Evolutionary conservation across 1,140 invertebrate genomes (phyloP).

Genomic region (Macrotrachela quadricornifera): DNA sequence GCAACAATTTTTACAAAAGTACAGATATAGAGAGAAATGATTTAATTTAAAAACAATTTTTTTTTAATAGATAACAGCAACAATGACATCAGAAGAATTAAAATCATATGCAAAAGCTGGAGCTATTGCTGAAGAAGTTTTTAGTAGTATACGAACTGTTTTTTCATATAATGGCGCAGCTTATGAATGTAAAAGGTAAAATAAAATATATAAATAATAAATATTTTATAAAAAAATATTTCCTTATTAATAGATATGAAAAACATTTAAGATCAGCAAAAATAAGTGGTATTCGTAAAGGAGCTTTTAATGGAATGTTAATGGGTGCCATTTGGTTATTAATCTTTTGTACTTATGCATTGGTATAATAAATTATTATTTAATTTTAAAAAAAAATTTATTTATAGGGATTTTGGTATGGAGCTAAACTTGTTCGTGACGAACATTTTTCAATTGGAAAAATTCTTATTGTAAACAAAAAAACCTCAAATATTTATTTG

Average conservation of each 20-base stretch:
- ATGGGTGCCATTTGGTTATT: neutral
- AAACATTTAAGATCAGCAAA: neutral
- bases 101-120: constrained; percentile 28
- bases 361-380: neutral
- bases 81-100: constrained; percentile 16
- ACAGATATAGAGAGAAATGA: neutral
- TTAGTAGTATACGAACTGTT: constrained; percentile 27
- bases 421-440: constrained; percentile 7
- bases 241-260: neutral
- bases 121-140: constrained; percentile 28
- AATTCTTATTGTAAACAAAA: constrained; percentile 24
- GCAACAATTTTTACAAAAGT: constrained; percentile 20
- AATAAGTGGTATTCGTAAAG: constrained; percentile 1
- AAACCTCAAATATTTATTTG: too few species aligned
- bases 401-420: neutral
- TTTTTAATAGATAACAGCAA: constrained; percentile 7
- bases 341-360: neutral
- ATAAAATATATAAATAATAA: neutral
- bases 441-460: constrained; percentile 14
- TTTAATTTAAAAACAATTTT: neutral
- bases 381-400: too few species aligned
- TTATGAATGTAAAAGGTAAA: constrained; percentile 22
- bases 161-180: constrained; percentile 28
- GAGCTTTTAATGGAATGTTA: neutral
- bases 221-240: neutral